Percentiles rank a stretch among this genome's conserved stretches.
Evolutionary conservation across 2,113 vertebrate species (phyloP).

Genomic region (Panurus biarmicus): DNA sequence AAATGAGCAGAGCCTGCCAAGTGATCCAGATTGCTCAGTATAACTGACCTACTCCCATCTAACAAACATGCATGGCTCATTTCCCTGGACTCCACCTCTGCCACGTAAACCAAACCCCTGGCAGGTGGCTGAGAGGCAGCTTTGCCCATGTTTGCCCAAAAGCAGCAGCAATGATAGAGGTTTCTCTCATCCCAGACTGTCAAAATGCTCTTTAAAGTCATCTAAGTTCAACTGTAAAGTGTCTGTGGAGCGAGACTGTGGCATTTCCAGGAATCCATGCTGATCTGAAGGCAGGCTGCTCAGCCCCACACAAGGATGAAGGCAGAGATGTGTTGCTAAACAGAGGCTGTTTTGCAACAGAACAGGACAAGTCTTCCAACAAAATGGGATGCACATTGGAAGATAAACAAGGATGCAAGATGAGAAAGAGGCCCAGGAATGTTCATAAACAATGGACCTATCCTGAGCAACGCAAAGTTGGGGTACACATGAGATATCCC

Average conservation of each 20-base stretch:
- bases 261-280: neutral
- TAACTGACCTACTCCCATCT: constrained; percentile 46
- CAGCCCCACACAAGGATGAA: neutral
- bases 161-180: neutral
- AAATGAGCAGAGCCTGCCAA: constrained; percentile 51
- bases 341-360: neutral
- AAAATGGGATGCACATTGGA: neutral
- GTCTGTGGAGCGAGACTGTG: neutral
- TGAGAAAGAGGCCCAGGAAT: neutral
- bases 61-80: neutral
- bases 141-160: neutral
- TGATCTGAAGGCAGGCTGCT: neutral
- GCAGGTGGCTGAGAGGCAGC: neutral
- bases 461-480: fast-evolving
- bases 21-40: constrained; percentile 41
- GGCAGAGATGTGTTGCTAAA: neutral
- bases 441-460: neutral
- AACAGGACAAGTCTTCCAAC: neutral
- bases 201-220: neutral
- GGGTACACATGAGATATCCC: neutral
- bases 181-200: neutral
- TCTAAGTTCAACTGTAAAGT: neutral
- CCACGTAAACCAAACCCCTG: neutral
- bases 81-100: neutral
- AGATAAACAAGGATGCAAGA: neutral